A percentile compares a stretch with the other conserved stretches of the same genome.
phyloP scores from a whole-genome alignment of 2,888 invertebrate genomes.

The Clusia tigrina region DNA sequence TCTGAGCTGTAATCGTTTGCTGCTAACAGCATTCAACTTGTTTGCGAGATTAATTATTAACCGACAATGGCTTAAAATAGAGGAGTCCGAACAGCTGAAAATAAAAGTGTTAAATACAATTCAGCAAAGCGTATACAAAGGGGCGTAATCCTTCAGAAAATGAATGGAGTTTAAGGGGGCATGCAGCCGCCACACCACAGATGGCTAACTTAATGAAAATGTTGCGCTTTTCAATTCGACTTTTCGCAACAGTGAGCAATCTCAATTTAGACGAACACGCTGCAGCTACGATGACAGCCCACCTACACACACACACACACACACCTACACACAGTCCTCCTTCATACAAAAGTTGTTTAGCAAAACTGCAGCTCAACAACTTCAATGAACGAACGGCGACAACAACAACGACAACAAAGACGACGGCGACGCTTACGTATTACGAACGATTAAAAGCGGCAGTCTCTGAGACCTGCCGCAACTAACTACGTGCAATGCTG shows the following conservation, averaged over 20 bases:
- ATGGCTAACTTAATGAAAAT: constrained; percentile 35
- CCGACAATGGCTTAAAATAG: constrained; percentile 33
- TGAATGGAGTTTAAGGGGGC: constrained; percentile 1
- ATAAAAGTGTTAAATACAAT: constrained; percentile 31
- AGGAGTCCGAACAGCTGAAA: constrained; percentile 12
- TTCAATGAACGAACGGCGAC: constrained; percentile 19
- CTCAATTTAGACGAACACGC: constrained; percentile 37
- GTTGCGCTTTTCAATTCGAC: constrained; percentile 38
- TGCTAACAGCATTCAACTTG: constrained; percentile 17
- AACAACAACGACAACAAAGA: neutral
- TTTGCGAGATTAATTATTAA: constrained; percentile 39
- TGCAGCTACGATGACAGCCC: constrained; percentile 19
- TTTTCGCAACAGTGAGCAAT: constrained; percentile 35
- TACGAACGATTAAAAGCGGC: constrained; percentile 36
- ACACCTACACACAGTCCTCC: neutral
- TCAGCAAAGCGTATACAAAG: constrained; percentile 25
- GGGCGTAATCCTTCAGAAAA: constrained; percentile 26
- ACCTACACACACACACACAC: constrained; percentile 9
- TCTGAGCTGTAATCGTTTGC: neutral
- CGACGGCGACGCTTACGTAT: constrained; percentile 28
- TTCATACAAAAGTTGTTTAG: neutral
- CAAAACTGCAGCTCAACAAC: constrained; percentile 30
- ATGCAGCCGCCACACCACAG: neutral
- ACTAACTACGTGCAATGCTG: too few relatives aligned
- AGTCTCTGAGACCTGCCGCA: constrained; percentile 7